Base-by-base conservation (phyloP, 1,140 invertebrate genomes). In the Papilio dardanus region DNA sequence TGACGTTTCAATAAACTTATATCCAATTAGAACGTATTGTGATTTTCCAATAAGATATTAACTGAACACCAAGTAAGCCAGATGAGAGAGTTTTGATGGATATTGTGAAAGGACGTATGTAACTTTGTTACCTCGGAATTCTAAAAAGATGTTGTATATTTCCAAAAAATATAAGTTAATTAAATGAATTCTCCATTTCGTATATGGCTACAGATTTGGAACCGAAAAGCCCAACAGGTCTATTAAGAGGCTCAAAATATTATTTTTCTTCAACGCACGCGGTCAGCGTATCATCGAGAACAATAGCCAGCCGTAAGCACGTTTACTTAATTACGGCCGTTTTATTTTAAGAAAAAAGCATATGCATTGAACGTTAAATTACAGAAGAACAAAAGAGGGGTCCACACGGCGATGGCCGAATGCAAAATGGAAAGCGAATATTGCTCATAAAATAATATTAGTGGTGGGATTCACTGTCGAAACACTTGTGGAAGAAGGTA, bases 401-500 rank as follows among this genome's bases (percentile, higher is more conserved):
- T 86, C 85, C 84, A 79, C 71, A 14, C 76, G 67, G 76, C 81
- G 66, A 76, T 81, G 79, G 75, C 81, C 80, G 83, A 83, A 83
- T 83, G 82, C 77, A 78, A 83, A 88, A 81, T 83, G 83, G 87
- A 88, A 88, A 82, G 82, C 79, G 80, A 87, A 79, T 82, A 86
- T 89, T 88, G 85, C 87, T 90, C 86, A 92, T 87, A 87, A 86
- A 85, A 88, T 84, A 91, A 88, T 90, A 88, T 85, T 81, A 85
- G 16, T 46, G 16, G n/a, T 16, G n/a, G 16, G n/a, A 19, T 46
- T 5, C n/a, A 46, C n/a, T 16, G 42, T 6, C 42, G 16, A 19
- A 46, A 46, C n/a, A 46, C 0, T 7, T 19, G 5, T 46, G 19
- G 3, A 5, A 46, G 19, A 19, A n/a, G n/a, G n/a, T 16, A n/a